These are phyloP conservation scores for Neria commutata DNA, from an alignment of 2,888 invertebrate genomes.

Conservation along the genomic window DNA sequence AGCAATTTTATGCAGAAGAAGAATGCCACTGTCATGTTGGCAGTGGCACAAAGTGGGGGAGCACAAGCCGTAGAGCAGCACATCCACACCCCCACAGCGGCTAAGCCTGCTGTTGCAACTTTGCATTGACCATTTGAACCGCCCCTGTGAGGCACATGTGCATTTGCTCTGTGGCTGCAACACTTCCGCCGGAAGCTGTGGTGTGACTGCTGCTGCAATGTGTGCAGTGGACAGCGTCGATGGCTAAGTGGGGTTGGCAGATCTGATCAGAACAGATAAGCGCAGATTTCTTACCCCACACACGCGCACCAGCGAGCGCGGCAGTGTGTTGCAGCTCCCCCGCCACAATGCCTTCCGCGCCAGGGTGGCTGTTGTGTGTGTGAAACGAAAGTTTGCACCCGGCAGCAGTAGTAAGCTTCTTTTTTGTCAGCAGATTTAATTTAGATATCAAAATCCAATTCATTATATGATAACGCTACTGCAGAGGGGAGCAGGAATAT, in stretches of 20 bases:
- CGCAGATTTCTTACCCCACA: too few relatives aligned
- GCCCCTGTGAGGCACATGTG: neutral
- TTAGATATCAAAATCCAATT: slow-evolving; percentile 46
- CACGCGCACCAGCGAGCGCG: neutral
- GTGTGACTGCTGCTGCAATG: neutral
- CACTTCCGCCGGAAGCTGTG: neutral
- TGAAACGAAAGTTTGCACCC: neutral
- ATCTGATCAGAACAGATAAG: too few relatives aligned
- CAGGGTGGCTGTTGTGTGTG: neutral
- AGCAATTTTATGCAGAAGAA: neutral
- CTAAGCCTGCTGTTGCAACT: neutral
- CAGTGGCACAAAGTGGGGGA: neutral
- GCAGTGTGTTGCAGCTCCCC: neutral
- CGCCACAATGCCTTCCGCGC: neutral
- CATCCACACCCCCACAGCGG: neutral
- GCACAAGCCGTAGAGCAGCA: too few relatives aligned
- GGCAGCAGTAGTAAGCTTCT: slow-evolving; percentile 2
- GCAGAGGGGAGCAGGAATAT: neutral
- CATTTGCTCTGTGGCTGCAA: neutral
- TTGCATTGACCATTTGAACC: neutral
- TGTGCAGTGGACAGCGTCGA: neutral
- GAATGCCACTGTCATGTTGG: too few relatives aligned
- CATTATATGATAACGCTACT: slow-evolving; percentile 36
- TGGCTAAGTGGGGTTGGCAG: neutral
- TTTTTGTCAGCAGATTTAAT: slow-evolving; percentile 38